Evolutionary conservation across 2,113 vertebrate genomes (phyloP), one percentile per base, ranked within the genome.

Genomic region (Leuciscus idus): DNA sequence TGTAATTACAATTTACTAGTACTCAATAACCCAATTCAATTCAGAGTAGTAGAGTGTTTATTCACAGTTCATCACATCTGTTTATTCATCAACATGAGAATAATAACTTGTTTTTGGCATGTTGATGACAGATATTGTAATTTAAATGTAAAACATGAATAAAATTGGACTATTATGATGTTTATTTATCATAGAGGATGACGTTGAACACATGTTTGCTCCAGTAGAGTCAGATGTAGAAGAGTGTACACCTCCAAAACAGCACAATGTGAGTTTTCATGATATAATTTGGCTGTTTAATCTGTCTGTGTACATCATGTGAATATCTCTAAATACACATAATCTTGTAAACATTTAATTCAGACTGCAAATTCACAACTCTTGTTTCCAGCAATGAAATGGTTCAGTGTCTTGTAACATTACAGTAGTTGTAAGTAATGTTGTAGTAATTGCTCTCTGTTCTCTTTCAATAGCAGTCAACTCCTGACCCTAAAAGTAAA

Each of bases 141-240:
- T 77, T 19, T 30, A 64, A 62, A 46, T 59, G 72, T 23, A 64
- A 46, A 59, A 74, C 23, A 74, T 26, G 13, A 23, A 23, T 73
- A 70, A 48, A 13, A 26, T n/a, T 46, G 23, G 2, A 74, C 11
- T 80, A 61, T 79, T 57, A 62, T 48, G 19, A 43, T 55, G 13
- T 43, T 8, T 55, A 26, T 81, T 8, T 11, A 39, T 74, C 11
- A 66, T 30, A 81, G 79, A 64, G 19, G 43, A 72, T 19, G 87
- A 86, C 0, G 8, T 13, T 39, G 80, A 86, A 5, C 6, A 0
- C 1, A 4, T 30, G 4, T 9, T 17, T 33, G 66, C 46, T 59
- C 75, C 66, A n/a, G 3, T 84, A 64, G 66, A 88, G 43, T 66
- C 52, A 19, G 81, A 86, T 4, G 0, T 5, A 19, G 87, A 88